A percentile compares a stretch with the other conserved stretches of the same genome.
Conservation (phyloP, 2,888 invertebrate species). For the Phyto melanocephala region DNA sequence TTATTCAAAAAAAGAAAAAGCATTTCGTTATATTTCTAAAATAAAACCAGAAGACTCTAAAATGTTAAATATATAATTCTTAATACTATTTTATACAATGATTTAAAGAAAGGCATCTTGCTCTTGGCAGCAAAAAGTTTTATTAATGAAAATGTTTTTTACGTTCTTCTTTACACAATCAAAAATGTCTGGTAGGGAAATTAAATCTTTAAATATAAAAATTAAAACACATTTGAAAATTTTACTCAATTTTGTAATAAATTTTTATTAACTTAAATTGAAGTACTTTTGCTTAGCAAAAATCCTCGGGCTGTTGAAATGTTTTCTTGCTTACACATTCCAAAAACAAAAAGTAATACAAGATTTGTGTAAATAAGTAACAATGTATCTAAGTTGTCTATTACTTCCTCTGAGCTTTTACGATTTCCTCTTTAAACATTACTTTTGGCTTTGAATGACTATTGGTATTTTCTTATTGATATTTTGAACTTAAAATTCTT, state of each 20-base stretch:
- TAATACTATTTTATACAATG: slow-evolving; percentile 6
- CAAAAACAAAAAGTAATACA: neutral
- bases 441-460: neutral
- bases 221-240: neutral
- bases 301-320: slow-evolving; percentile 3
- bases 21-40: neutral
- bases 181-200: neutral
- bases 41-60: slow-evolving; percentile 27
- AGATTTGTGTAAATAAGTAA: neutral
- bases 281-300: neutral
- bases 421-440: neutral
- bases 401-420: neutral
- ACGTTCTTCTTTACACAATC: neutral
- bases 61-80: slow-evolving; percentile 40
- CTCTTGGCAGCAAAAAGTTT: slow-evolving; percentile 4
- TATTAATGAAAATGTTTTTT: slow-evolving; percentile 12
- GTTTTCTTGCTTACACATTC: neutral
- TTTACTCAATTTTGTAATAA: neutral
- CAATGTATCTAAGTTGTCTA: neutral
- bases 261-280: neutral
- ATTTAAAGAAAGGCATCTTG: neutral
- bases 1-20: slow-evolving; percentile 33
- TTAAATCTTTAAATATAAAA: neutral
- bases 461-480: slow-evolving; percentile 26
- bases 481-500: slow-evolving; percentile 54